Percentiles rank a stretch among this genome's conserved stretches.
Evolutionary conservation across 2,113 vertebrate species (phyloP).

Genomic region (Erythrocercus mccallii): DNA sequence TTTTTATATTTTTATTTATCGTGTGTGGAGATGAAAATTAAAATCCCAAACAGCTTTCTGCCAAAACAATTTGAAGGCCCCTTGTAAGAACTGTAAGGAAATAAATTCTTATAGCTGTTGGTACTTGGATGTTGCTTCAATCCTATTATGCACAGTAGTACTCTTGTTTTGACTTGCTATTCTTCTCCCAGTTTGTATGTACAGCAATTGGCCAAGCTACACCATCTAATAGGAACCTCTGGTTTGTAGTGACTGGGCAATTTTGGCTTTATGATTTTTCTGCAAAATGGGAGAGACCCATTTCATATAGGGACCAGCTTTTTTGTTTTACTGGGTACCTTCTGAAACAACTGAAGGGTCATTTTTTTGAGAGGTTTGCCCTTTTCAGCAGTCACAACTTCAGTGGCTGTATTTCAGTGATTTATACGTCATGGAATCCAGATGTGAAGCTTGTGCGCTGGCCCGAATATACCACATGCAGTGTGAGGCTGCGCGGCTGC

Average conservation of each 20-base stretch:
- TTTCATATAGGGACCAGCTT: background rate
- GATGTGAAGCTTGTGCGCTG: background rate
- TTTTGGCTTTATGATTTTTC: background rate
- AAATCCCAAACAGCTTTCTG: background rate
- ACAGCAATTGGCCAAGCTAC: background rate
- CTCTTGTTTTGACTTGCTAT: background rate
- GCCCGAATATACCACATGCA: accelerated
- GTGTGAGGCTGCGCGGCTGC: too few species aligned
- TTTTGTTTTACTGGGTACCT: background rate
- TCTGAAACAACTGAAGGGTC: background rate
- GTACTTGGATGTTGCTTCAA: background rate
- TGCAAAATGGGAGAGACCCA: background rate
- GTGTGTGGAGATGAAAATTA: background rate
- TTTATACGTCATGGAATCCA: background rate
- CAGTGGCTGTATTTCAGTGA: background rate
- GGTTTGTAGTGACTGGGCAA: background rate
- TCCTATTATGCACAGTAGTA: background rate
- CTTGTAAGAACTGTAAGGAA: background rate
- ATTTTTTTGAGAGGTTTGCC: background rate
- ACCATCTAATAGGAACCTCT: background rate
- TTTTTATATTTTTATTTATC: background rate
- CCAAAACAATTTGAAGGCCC: background rate
- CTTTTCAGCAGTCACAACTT: background rate
- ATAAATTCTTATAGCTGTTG: background rate
- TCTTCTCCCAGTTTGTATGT: background rate